Evolutionary conservation across 2,797 vertebrate species (phyloP).

Genomic region (Champsocephalus esox): DNA sequence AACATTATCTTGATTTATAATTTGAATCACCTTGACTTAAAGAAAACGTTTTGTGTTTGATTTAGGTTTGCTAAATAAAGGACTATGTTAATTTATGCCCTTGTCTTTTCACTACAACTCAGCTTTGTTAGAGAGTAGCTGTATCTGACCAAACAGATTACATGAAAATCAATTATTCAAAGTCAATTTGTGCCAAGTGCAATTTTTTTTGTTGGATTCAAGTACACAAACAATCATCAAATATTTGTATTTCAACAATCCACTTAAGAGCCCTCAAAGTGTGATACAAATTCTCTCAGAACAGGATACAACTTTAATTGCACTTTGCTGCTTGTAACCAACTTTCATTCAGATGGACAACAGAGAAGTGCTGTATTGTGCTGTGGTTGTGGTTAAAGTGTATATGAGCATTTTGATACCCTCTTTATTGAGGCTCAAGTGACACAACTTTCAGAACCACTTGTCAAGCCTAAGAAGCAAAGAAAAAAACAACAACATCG

Average conservation of each 20-base stretch:
- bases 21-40: not conserved
- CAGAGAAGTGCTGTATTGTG: not conserved
- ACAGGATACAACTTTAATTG: no score
- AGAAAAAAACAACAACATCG: not conserved
- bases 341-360: not conserved
- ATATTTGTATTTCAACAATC: not conserved
- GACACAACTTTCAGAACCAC: not conserved
- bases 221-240: conserved; percentile 5
- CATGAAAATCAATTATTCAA: conserved; percentile 8
- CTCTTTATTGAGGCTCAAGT: not conserved
- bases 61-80: not conserved
- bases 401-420: not conserved
- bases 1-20: not conserved
- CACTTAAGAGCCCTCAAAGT: not conserved
- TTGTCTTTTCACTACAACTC: conserved; percentile 12
- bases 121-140: not conserved
- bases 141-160: not conserved
- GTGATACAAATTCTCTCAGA: not conserved
- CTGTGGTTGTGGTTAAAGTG: not conserved
- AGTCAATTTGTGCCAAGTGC: not conserved
- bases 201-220: conserved; percentile 3
- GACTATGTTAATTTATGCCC: not conserved
- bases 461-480: not conserved
- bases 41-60: not conserved
- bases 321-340: not conserved